phyloP scores from a whole-genome alignment of 1,140 invertebrate species.

The Drosophila kepulauana region DNA sequence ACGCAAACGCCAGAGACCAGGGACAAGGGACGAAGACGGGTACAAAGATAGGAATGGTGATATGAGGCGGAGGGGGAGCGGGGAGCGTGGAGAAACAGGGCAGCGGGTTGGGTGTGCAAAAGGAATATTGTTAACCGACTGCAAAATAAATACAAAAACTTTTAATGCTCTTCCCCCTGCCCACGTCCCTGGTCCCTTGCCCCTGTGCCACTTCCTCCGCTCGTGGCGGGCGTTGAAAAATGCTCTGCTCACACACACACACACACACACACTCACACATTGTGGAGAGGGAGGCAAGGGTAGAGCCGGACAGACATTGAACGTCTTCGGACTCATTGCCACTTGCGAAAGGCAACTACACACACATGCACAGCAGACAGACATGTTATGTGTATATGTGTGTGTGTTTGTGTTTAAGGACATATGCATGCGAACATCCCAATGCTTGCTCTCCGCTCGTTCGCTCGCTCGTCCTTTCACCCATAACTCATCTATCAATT shows the following conservation, averaged over 20 bases:
- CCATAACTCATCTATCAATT: slow-evolving; percentile 85
- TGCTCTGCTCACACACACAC: slow-evolving; percentile 50
- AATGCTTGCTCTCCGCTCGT: neutral
- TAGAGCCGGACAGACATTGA: slow-evolving; percentile 63
- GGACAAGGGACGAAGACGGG: neutral
- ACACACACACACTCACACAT: slow-evolving; percentile 24
- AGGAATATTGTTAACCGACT: slow-evolving; percentile 83
- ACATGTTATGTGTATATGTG: slow-evolving; percentile 17
- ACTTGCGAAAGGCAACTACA: slow-evolving; percentile 76
- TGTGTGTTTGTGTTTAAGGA: slow-evolving; percentile 61
- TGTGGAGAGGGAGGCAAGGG: slow-evolving; percentile 13
- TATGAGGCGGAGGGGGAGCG: neutral
- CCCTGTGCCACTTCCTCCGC: slow-evolving; percentile 42
- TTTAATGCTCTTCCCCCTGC: slow-evolving; percentile 63
- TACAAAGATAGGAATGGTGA: neutral
- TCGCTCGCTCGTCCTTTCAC: slow-evolving; percentile 23
- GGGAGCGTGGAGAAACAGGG: neutral
- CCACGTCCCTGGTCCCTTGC: neutral
- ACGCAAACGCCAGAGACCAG: slow-evolving; percentile 4
- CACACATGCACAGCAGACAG: slow-evolving; percentile 37
- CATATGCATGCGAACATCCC: slow-evolving; percentile 71
- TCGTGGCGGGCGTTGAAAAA: slow-evolving; percentile 78
- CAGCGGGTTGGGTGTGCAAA: slow-evolving; percentile 36
- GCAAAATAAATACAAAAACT: slow-evolving; percentile 84
- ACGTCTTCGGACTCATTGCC: slow-evolving; percentile 83